phyloP scores from a whole-genome alignment of 2,888 invertebrate species.

The Rhingia rostrata region DNA sequence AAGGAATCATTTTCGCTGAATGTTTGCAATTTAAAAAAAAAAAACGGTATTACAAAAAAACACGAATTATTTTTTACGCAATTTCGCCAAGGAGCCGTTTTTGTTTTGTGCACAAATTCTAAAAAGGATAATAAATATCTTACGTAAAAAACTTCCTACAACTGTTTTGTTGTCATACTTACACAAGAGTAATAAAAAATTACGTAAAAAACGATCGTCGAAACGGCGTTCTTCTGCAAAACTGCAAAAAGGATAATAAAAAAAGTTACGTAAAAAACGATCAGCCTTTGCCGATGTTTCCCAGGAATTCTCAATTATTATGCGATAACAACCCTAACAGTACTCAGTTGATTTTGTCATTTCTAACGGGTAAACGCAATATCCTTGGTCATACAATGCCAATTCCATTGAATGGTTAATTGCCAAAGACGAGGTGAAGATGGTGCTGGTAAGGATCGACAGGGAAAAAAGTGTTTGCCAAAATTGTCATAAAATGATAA shows the following conservation, averaged over 20 bases:
- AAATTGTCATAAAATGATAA: slow-evolving; percentile 72
- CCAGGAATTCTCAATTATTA: slow-evolving; percentile 39
- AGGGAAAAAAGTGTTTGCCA: slow-evolving; percentile 46
- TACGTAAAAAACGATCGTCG: slow-evolving; percentile 42
- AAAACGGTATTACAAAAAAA: no score
- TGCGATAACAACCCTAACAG: slow-evolving; percentile 47
- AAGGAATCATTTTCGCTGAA: slow-evolving; percentile 32
- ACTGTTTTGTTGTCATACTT: neutral
- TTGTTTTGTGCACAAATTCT: neutral
- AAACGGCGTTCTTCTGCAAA: no score
- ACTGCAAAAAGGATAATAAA: slow-evolving; percentile 51
- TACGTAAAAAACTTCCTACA: no score
- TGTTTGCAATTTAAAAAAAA: slow-evolving; percentile 18
- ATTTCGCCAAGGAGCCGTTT: slow-evolving; percentile 50
- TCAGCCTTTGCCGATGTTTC: slow-evolving; percentile 39
- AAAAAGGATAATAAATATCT: no score
- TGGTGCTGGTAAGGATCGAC: slow-evolving; percentile 2
- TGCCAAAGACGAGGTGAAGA: neutral
- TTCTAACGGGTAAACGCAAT: slow-evolving; percentile 73
- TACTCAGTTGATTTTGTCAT: slow-evolving; percentile 31
- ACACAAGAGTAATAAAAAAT: slow-evolving; percentile 54
- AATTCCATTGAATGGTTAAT: slow-evolving; percentile 55
- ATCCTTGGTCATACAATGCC: slow-evolving; percentile 62
- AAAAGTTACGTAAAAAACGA: slow-evolving; percentile 71
- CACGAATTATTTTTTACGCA: slow-evolving; percentile 65